These are phyloP conservation scores for Aspidiotus rigidus DNA, from an alignment of 2,888 invertebrate genomes.

Conservation along the genomic window DNA sequence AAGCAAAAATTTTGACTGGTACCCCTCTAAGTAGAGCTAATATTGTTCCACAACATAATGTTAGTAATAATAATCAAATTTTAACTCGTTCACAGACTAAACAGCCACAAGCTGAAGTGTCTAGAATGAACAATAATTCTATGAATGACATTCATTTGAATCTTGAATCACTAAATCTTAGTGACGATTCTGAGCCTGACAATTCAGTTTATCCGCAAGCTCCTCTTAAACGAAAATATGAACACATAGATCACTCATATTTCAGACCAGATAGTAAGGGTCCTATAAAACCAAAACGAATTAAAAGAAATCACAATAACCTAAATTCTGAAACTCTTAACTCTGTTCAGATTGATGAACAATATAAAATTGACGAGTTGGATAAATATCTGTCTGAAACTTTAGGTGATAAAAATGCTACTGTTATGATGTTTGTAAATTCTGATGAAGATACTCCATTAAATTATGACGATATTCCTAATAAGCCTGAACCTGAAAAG, in stretches of 20 bases:
- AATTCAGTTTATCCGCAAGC: neutral
- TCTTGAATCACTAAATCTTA: neutral
- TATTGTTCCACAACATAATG: neutral
- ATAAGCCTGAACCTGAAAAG: neutral
- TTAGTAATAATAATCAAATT: neutral
- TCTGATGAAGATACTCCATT: neutral
- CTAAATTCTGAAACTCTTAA: neutral
- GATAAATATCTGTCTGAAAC: neutral
- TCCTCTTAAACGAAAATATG: neutral
- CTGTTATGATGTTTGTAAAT: neutral
- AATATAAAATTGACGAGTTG: neutral
- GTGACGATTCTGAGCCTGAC: neutral
- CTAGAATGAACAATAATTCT: too few relatives aligned
- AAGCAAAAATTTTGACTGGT: neutral
- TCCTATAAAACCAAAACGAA: neutral
- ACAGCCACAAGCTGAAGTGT: neutral
- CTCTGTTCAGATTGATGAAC: neutral
- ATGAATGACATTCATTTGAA: too few relatives aligned
- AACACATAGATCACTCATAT: neutral
- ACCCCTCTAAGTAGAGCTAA: neutral
- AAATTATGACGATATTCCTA: neutral
- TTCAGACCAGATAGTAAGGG: conserved; percentile 1
- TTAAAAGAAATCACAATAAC: neutral
- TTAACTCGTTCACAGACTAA: neutral
- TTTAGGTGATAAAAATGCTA: neutral